Conservation (phyloP, 2,888 invertebrate genomes). For the Falcaria lacertinaria region DNA sequence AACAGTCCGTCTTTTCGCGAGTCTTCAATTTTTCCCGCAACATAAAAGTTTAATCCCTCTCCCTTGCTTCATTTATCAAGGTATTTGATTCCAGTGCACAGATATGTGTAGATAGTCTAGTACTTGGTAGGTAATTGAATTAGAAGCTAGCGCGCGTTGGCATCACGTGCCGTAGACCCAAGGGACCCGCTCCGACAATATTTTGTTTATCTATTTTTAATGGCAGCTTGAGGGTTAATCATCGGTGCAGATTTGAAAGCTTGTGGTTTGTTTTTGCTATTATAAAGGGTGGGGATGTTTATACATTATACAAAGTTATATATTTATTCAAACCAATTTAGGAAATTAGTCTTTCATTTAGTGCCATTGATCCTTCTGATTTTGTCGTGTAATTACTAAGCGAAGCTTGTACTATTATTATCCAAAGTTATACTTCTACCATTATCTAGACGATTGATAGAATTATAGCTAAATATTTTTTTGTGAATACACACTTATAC, state of each 20-base stretch:
- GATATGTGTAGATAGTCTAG: conserved; percentile 36
- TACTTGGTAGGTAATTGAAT: conserved; percentile 64
- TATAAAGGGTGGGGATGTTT: conserved; percentile 24
- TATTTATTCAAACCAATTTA: too few relatives aligned
- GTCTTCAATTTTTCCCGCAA: not conserved
- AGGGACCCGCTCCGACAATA: conserved; percentile 53
- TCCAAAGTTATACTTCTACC: too few relatives aligned
- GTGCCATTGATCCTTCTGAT: too few relatives aligned
- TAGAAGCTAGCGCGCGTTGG: conserved; percentile 48
- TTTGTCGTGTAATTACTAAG: too few relatives aligned
- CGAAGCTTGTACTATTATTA: too few relatives aligned
- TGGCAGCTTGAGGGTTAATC: conserved; percentile 63
- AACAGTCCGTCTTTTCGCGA: not conserved
- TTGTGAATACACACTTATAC: too few relatives aligned
- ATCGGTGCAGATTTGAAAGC: conserved; percentile 54
- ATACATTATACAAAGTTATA: too few relatives aligned
- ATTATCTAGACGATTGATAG: too few relatives aligned
- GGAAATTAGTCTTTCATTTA: too few relatives aligned
- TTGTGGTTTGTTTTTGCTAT: conserved; percentile 36
- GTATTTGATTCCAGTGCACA: conserved; percentile 46
- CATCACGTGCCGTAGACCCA: conserved; percentile 49
- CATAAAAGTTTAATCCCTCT: conserved; percentile 6
- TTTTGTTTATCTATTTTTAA: conserved; percentile 76
- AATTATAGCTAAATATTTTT: too few relatives aligned
- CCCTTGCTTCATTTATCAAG: conserved; percentile 24